phyloP scores from a whole-genome alignment of 2,888 invertebrate species.

The Leucozona laternaria region DNA sequence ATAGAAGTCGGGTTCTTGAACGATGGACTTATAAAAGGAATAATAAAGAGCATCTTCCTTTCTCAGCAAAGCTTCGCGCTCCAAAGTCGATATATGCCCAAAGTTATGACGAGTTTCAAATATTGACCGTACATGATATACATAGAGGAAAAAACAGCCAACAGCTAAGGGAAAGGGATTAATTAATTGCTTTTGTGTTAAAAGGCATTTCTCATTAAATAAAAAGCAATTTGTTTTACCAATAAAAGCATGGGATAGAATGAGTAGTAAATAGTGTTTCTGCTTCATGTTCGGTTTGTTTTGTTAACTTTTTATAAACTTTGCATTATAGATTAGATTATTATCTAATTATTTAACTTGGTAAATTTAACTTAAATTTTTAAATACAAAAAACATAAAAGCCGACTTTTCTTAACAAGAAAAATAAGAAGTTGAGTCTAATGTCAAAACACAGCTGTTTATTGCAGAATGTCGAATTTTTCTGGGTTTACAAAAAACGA shows the following conservation, averaged over 20 bases:
- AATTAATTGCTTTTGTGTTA: neutral
- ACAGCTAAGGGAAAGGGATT: constrained; percentile 82
- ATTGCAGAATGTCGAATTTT: constrained; percentile 3
- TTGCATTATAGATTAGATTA: constrained; percentile 52
- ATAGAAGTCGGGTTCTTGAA: constrained; percentile 87
- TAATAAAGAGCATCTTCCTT: constrained; percentile 96
- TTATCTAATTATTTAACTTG: neutral
- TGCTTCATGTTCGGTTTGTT: constrained; percentile 79
- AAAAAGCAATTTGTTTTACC: constrained; percentile 77
- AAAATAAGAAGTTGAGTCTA: constrained; percentile 30
- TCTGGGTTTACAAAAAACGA: constrained; percentile 35
- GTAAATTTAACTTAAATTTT: constrained; percentile 9
- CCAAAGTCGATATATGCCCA: constrained; percentile 90
- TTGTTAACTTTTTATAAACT: constrained; percentile 36
- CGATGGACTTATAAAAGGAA: constrained; percentile 93
- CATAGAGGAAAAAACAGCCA: constrained; percentile 86
- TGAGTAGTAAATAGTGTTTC: constrained; percentile 78
- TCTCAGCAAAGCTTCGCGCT: constrained; percentile 93
- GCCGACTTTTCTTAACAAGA: constrained; percentile 57
- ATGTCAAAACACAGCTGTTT: constrained; percentile 65
- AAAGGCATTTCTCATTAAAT: constrained; percentile 11
- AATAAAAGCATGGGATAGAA: constrained; percentile 82
- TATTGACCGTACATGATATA: constrained; percentile 87
- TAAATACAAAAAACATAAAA: constrained; percentile 54
- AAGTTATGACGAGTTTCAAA: constrained; percentile 94